A percentile compares a stretch with the other conserved stretches of the same genome.
phyloP scores from a whole-genome alignment of 2,888 invertebrate genomes.

The Cacoxenus indagator region DNA sequence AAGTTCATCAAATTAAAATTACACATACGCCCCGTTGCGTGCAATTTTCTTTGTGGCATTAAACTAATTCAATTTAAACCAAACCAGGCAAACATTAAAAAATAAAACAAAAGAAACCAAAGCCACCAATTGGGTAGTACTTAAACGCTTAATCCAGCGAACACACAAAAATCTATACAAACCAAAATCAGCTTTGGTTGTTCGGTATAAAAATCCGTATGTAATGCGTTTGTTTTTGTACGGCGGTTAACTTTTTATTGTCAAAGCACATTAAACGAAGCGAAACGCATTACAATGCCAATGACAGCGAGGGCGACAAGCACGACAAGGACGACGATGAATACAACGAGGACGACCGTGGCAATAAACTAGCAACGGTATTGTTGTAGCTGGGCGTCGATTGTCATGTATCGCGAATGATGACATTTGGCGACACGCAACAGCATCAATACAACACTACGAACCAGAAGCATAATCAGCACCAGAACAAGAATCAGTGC shows the following conservation, averaged over 20 bases:
- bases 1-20: slow-evolving; percentile 25
- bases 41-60: background rate
- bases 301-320: background rate
- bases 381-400: background rate
- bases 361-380: background rate
- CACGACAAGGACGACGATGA: background rate
- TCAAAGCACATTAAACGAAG: slow-evolving; percentile 18
- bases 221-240: background rate
- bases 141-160: background rate
- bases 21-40: slow-evolving; percentile 38
- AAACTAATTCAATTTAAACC: background rate
- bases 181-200: background rate
- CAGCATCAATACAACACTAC: background rate
- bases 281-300: slow-evolving; percentile 9
- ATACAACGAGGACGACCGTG: background rate
- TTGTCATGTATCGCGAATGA: background rate
- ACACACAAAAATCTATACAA: background rate
- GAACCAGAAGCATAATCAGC: background rate
- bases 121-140: background rate
- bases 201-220: background rate
- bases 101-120: background rate
- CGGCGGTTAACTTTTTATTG: background rate
- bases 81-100: background rate
- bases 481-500: background rate
- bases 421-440: slow-evolving; percentile 14